Evolutionary conservation across 2,797 vertebrate species (phyloP).

Genomic region (Rhyacichthys aspro): DNA sequence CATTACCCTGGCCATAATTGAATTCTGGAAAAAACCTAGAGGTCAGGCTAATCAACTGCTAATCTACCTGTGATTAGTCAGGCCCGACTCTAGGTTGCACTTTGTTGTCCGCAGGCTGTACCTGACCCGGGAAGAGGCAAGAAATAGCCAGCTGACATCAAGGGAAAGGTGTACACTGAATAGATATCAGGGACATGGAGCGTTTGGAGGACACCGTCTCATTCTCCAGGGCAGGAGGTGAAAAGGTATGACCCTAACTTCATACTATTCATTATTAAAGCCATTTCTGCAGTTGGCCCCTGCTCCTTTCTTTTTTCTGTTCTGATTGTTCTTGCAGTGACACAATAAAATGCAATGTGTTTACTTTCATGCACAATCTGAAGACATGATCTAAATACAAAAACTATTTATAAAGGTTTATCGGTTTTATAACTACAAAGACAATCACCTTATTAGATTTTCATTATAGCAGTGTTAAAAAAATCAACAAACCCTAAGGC

Average conservation of each 20-base stretch:
- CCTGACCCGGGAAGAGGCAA: constrained; percentile 61
- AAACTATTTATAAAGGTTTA: constrained; percentile 39
- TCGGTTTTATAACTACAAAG: constrained; percentile 31
- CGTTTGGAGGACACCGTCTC: constrained; percentile 59
- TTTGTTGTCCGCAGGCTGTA: constrained; percentile 60
- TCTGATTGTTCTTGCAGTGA: constrained; percentile 1
- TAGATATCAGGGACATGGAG: constrained; percentile 51
- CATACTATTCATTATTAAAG: constrained; percentile 39
- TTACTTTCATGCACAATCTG: constrained; percentile 47
- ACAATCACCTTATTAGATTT: constrained; percentile 19
- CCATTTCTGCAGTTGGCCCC: constrained; percentile 30
- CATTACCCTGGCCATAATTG: constrained; percentile 75
- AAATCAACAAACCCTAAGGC: constrained; percentile 10
- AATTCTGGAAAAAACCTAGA: constrained; percentile 74
- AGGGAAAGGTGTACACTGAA: constrained; percentile 47
- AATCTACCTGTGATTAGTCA: constrained; percentile 79
- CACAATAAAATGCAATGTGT: constrained; percentile 35
- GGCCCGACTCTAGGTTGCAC: constrained; percentile 59
- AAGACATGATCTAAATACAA: constrained; percentile 55
- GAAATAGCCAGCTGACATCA: constrained; percentile 41
- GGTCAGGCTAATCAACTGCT: constrained; percentile 78
- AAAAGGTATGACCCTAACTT: constrained; percentile 46
- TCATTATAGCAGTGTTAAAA: constrained; percentile 1
- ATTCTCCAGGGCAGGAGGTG: constrained; percentile 53
- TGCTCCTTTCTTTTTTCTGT: constrained; percentile 24